Base-by-base conservation (phyloP, 1,140 invertebrate species). In the Hylyphantes graminicola region DNA sequence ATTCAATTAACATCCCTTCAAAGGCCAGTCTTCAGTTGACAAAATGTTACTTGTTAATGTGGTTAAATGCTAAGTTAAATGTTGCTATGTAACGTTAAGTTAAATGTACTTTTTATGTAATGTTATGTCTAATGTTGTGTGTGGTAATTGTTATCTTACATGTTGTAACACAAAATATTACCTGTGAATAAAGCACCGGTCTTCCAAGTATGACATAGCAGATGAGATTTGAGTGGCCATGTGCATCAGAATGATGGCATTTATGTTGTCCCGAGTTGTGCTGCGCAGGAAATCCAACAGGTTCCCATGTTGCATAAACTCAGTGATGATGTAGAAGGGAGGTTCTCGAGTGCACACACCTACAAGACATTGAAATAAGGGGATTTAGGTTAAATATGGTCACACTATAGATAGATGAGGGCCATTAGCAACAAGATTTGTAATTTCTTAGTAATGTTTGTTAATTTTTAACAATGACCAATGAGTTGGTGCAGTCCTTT, bases 191-290 rank as follows among this genome's bases (percentile, higher is more conserved):
- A 99, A 99, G 89, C 94, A 96, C 86, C 96, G 93, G 88, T 94
- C 95, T 91, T 99, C 98, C 70, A 99, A 91, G 90, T 99, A 99
- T 88, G 96, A 96, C 98, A 99, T 99, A 70, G 96, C 98, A 85
- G 96, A 95, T 0, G 98, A 96, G 87, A 99, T 99, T 92, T 99
- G 98, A 0, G 97, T 99, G 2, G 98, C 98, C 93, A 99, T 99
- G 89, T 99, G 97, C 93, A 99, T 97, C 19, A 99, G 92, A 48
- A 98, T 96, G 0, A 98, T 96, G 6, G 97, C 96, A 87, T 97
- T 95, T 53, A 98, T 94, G 87, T 96, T 94, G 86, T 96, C 94
- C 86, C 95, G 94, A 88, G 94, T 96, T 73, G 94, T 94, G 87
- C 95, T 95, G 48, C 98, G 93, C 79, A 99, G 90, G 90, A 98